phyloP scores from a whole-genome alignment of 2,113 vertebrate species.

The Picathartes gymnocephalus region DNA sequence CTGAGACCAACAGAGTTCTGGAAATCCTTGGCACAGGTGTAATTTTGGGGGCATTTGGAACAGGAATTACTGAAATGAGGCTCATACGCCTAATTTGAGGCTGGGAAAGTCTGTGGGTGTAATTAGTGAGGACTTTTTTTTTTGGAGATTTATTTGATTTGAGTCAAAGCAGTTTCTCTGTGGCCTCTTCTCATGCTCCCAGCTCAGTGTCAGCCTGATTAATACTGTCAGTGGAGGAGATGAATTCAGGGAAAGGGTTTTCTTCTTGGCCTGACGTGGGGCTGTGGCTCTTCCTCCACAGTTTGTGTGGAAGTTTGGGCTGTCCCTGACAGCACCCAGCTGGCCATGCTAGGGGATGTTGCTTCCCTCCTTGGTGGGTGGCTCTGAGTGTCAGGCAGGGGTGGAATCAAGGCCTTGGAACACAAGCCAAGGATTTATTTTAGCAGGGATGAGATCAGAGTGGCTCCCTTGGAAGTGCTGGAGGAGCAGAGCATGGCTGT shows the following conservation, averaged over 20 bases:
- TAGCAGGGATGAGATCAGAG: not conserved
- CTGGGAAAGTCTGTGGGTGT: not conserved
- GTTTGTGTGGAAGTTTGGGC: not conserved
- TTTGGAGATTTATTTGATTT: not conserved
- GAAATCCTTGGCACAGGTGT: not conserved
- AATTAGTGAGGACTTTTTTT: not conserved
- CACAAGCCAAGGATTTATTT: not conserved
- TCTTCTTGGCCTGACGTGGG: not conserved
- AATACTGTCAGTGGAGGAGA: not conserved
- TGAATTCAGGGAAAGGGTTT: not conserved
- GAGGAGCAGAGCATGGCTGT: not conserved
- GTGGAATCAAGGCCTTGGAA: not conserved
- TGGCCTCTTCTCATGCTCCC: not conserved
- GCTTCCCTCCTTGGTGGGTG: not conserved
- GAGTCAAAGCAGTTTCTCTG: not conserved
- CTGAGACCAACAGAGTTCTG: not conserved
- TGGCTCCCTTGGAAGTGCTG: not conserved
- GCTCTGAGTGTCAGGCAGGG: not conserved
- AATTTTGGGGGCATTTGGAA: not conserved
- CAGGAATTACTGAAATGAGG: not conserved
- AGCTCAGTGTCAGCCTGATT: not conserved
- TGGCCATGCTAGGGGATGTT: not conserved
- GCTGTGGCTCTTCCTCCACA: fast-evolving
- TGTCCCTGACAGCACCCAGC: not conserved
- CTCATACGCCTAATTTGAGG: not conserved